A percentile compares a stretch with the other conserved stretches of the same genome.
These are phyloP conservation scores for Callinectes sapidus DNA, from an alignment of 2,888 invertebrate genomes.

Conservation along the genomic window DNA sequence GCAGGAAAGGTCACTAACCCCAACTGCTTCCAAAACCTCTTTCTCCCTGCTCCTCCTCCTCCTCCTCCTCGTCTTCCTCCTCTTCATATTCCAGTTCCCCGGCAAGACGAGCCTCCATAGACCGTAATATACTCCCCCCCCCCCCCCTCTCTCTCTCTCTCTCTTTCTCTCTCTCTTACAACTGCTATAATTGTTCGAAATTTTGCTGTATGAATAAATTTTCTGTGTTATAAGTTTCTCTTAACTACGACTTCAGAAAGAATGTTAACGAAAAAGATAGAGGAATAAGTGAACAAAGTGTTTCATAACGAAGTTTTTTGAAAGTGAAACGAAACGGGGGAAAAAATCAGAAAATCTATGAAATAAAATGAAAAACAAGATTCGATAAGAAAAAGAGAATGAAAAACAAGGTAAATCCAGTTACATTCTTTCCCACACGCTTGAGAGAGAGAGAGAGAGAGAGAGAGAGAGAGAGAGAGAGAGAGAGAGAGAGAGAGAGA, in stretches of 20 bases:
- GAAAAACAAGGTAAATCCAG: background rate
- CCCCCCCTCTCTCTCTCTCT: background rate
- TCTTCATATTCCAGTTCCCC: background rate
- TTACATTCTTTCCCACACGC: background rate
- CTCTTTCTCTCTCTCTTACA: too few relatives aligned
- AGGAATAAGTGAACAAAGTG: background rate
- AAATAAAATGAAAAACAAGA: background rate
- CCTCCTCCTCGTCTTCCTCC: background rate
- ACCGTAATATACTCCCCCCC: background rate
- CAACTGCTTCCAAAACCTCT: too few relatives aligned
- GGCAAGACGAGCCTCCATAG: background rate
- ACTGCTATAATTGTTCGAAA: too few relatives aligned
- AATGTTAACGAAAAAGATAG: background rate
- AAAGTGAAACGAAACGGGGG: background rate
- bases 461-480: constrained; percentile 7
- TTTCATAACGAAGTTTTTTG: too few relatives aligned
- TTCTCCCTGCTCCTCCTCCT: background rate
- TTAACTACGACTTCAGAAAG: too few relatives aligned
- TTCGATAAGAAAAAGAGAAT: background rate
- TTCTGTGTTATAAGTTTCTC: too few relatives aligned
- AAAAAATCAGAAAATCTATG: too few relatives aligned
- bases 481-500: constrained; percentile 39
- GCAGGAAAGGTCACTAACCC: background rate
- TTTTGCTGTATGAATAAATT: too few relatives aligned
- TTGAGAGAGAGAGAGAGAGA: background rate